These are phyloP conservation scores for Acropora yongei DNA, from an alignment of 64 coral and sea anemone species.

Conservation along the genomic window DNA sequence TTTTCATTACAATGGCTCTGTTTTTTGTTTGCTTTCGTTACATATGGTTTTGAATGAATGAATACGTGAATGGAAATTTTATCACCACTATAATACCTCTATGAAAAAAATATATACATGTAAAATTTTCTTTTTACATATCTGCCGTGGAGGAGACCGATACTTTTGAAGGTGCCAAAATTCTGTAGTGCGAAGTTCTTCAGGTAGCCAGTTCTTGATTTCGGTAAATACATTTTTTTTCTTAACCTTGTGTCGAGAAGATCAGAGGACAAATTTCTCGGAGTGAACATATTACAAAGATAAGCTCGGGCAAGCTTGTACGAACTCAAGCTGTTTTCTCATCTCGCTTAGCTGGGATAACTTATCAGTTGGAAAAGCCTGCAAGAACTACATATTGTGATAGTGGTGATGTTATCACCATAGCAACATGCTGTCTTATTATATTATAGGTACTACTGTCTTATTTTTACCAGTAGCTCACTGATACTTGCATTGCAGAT, in stretches of 20 bases:
- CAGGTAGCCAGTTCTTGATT: background rate
- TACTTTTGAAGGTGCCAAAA: background rate
- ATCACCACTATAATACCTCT: background rate
- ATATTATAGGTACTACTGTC: too few relatives aligned
- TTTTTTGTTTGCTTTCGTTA: too few relatives aligned
- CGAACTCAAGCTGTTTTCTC: too few relatives aligned
- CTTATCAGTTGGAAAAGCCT: too few relatives aligned
- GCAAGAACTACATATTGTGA: too few relatives aligned
- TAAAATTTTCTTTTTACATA: background rate
- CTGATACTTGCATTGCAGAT: background rate
- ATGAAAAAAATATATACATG: background rate
- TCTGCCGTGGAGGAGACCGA: background rate
- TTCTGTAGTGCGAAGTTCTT: background rate
- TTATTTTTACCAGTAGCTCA: background rate
- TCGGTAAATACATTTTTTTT: background rate
- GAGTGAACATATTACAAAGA: slow-evolving; percentile 29
- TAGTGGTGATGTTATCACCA: too few relatives aligned
- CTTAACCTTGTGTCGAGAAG: background rate
- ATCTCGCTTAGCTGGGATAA: background rate
- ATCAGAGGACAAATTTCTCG: background rate
- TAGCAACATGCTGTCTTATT: too few relatives aligned
- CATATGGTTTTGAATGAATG: too few relatives aligned
- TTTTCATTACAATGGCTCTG: too few relatives aligned
- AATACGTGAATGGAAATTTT: background rate
- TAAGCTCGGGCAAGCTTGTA: slow-evolving; percentile 1